Percentiles rank a stretch among this genome's conserved stretches.
phyloP scores from a whole-genome alignment of 2,797 vertebrate species.

The Danio jaintianensis region DNA sequence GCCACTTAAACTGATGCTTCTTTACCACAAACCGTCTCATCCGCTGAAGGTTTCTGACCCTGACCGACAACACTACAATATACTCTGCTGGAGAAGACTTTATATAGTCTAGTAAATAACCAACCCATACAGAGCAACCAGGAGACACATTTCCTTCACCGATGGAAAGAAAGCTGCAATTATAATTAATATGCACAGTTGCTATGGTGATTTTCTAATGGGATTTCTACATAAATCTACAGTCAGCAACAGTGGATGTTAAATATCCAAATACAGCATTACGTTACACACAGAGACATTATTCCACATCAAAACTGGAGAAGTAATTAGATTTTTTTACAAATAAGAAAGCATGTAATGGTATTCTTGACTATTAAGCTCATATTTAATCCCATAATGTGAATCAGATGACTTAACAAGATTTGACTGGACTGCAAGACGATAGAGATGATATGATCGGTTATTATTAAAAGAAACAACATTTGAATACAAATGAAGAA shows the following conservation, averaged over 20 bases:
- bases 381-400: not conserved
- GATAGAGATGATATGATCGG: not conserved
- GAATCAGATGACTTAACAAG: not conserved
- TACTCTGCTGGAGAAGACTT: not conserved
- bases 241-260: not conserved
- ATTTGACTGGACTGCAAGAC: not conserved
- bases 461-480: no score
- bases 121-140: not conserved
- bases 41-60: not conserved
- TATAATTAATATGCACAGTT: conserved; percentile 16
- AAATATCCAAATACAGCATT: not conserved
- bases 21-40: conserved; percentile 8
- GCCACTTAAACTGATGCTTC: not conserved
- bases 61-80: not conserved
- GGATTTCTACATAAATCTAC: conserved; percentile 19
- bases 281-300: not conserved
- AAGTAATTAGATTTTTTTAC: not conserved
- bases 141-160: not conserved
- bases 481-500: not conserved
- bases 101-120: conserved; percentile 9
- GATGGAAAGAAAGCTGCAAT: conserved; percentile 1
- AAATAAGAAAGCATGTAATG: not conserved
- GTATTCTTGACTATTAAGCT: not conserved
- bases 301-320: not conserved
- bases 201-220: conserved; percentile 23